Percentiles rank a stretch among this genome's conserved stretches.
Conservation (phyloP, 1,140 invertebrate species). For the Brachionus rotundiformis region DNA sequence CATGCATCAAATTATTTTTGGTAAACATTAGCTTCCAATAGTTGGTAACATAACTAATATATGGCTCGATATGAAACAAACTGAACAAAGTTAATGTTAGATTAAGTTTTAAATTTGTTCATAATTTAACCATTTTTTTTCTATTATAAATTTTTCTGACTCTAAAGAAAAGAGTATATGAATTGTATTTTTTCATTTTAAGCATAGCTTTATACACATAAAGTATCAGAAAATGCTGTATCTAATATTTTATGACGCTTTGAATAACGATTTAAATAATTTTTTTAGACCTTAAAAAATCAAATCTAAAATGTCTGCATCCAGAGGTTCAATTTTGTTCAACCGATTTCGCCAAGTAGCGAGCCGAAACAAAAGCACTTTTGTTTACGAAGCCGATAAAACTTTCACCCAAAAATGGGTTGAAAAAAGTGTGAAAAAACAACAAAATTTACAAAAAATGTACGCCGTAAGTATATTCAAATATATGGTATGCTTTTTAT, state of each 20-base stretch:
- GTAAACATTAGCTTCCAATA: too few species aligned
- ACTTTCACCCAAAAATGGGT: conserved; percentile 40
- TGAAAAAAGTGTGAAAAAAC: conserved; percentile 34
- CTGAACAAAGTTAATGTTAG: not conserved
- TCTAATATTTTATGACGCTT: not conserved
- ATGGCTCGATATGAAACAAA: not conserved
- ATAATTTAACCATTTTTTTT: not conserved
- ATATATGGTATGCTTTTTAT: too few species aligned
- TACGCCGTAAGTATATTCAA: conserved; percentile 28
- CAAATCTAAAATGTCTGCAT: conserved; percentile 7
- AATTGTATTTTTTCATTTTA: not conserved
- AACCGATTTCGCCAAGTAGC: conserved; percentile 23
- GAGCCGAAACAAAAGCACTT: conserved; percentile 23
- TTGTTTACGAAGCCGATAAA: conserved; percentile 41
- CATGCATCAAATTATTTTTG: too few species aligned
- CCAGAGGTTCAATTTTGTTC: conserved; percentile 35
- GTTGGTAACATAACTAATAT: too few species aligned
- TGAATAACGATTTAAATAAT: conserved; percentile 14
- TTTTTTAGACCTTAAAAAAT: conserved; percentile 21
- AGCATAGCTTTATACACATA: not conserved
- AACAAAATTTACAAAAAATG: conserved; percentile 43
- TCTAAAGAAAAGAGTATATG: not conserved
- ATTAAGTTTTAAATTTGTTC: not conserved
- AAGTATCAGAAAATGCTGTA: not conserved
- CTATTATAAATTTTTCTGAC: not conserved